Conservation (phyloP, 2,113 vertebrate genomes). For the Calidris pugnax region DNA sequence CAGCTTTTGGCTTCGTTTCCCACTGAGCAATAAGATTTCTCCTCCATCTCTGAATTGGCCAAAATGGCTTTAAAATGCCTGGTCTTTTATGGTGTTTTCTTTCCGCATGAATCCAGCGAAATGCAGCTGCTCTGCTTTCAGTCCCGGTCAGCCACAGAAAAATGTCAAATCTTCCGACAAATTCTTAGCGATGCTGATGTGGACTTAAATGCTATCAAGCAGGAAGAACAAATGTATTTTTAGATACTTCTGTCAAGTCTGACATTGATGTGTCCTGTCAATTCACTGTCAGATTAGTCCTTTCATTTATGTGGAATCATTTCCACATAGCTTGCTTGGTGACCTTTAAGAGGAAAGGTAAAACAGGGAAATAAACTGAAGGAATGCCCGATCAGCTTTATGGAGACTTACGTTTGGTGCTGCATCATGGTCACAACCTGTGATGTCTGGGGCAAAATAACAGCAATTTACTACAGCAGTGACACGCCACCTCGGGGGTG, state of each 20-base stretch:
- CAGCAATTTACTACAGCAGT: accelerated
- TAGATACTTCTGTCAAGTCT: not conserved
- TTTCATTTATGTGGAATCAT: not conserved
- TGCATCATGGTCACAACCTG: not conserved
- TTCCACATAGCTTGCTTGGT: not conserved
- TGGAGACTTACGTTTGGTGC: not conserved
- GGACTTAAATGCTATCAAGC: not conserved
- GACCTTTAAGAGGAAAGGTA: not conserved
- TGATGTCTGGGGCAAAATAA: not conserved
- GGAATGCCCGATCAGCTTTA: not conserved
- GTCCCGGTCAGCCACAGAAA: not conserved
- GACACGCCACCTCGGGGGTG: accelerated
- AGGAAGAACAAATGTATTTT: not conserved
- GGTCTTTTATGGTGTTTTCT: not conserved
- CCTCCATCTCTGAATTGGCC: not conserved
- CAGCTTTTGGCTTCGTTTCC: not conserved
- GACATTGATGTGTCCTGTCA: not conserved
- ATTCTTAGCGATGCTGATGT: not conserved
- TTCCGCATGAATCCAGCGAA: not conserved
- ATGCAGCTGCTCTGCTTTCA: not conserved
- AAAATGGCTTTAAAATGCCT: not conserved
- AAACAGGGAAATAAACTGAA: not conserved
- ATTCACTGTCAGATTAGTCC: not conserved
- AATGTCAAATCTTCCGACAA: not conserved
- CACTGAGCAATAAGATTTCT: not conserved